Base-by-base conservation (phyloP, 1,140 invertebrate genomes). In the Lethrus apterus region DNA sequence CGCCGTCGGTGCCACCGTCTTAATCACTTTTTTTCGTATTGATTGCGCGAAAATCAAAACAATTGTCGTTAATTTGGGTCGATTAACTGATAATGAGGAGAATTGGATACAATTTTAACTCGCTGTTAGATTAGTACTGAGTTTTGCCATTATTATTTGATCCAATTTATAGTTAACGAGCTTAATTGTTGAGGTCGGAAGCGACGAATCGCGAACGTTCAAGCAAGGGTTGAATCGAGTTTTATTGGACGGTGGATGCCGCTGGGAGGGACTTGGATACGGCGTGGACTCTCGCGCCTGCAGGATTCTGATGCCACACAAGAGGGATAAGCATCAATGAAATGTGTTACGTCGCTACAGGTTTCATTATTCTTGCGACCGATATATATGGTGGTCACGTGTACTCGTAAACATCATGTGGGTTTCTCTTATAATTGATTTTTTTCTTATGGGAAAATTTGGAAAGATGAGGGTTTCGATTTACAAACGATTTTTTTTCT, bases 101-200 rank as follows among this genome's bases (percentile, higher is more conserved):
- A n/a, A n/a, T n/a, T n/a, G n/a, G n/a, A n/a, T n/a, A n/a, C n/a
- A n/a, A n/a, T n/a, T n/a, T n/a, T n/a, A n/a, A n/a, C n/a, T n/a
- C n/a, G n/a, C n/a, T n/a, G n/a, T n/a, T n/a, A n/a, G n/a, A n/a
- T n/a, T n/a, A n/a, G n/a, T n/a, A 66, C 64, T 66, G 64, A 66
- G 62, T 65, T 64, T 56, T 66, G 59, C 65, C 64, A 64, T 66
- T 63, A 64, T 65, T 57, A 65, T 63, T 65, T 65, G 56, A 60
- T 55, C 55, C 64, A 64, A 65, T 66, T 65, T 66, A 66, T 66
- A 66, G 64, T 65, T 66, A 64, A 65, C 64, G 57, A 66, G 64
- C 60, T 61, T 52, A 64, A 65, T 63, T 62, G 56, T 36, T 29
- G 41, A 43, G 19, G 42, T 30, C 20, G 44, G 38, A 36, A 43